Percentiles rank a stretch among this genome's conserved stretches.
Evolutionary conservation across 2,113 vertebrate species (phyloP).

Genomic region (Caranx melampygus): DNA sequence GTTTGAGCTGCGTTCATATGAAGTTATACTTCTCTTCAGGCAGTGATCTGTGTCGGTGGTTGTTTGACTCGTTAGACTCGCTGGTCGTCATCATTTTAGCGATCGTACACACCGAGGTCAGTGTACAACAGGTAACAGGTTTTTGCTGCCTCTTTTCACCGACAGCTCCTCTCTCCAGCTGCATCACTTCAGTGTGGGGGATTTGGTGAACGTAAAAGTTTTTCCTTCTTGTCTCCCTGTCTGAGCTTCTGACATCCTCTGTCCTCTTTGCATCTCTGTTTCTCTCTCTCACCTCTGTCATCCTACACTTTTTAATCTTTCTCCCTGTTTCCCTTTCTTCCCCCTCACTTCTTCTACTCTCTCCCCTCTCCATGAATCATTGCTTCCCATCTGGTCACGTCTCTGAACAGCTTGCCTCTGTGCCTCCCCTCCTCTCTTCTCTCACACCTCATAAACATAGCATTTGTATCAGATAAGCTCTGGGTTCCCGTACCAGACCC

Average conservation of each 20-base stretch:
- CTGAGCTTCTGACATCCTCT: slow-evolving; percentile 1
- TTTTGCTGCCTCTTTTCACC: too few species aligned
- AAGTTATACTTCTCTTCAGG: too few species aligned
- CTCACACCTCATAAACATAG: slow-evolving; percentile 25
- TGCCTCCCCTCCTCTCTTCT: neutral
- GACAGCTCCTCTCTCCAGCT: too few species aligned
- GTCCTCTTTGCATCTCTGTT: neutral
- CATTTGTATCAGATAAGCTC: slow-evolving; percentile 26
- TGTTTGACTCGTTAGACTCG: neutral
- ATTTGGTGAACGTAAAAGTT: neutral
- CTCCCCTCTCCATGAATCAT: slow-evolving; percentile 3
- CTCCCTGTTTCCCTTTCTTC: neutral
- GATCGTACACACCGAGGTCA: too few species aligned
- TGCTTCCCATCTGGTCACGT: neutral
- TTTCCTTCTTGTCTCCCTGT: neutral
- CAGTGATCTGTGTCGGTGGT: too few species aligned
- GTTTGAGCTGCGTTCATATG: too few species aligned
- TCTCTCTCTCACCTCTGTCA: neutral
- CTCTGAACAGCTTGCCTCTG: slow-evolving; percentile 4
- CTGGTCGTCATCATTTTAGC: too few species aligned
- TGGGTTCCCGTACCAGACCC: neutral
- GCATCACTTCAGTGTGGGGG: neutral
- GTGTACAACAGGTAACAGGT: too few species aligned
- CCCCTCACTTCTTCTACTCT: neutral
- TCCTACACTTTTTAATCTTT: neutral